Evolutionary conservation across 1,140 invertebrate species (phyloP).

Genomic region (Drosophila sproati): DNA sequence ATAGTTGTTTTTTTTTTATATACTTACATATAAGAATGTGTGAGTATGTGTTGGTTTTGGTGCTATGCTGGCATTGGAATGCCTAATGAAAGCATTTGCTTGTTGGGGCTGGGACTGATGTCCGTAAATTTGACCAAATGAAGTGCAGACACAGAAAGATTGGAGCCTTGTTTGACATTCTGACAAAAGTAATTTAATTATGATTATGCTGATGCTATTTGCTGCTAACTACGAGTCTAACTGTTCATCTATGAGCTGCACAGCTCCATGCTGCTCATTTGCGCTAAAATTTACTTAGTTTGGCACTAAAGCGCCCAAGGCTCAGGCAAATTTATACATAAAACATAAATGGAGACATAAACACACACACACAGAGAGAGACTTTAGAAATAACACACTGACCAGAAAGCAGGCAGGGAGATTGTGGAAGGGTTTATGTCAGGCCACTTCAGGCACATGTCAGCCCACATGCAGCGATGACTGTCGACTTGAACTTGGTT

Average conservation of each 20-base stretch:
- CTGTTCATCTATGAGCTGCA: conserved; percentile 45
- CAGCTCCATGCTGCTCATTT: conserved; percentile 67
- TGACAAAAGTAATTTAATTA: conserved; percentile 82
- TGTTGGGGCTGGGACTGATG: conserved; percentile 26
- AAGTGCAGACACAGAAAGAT: conserved; percentile 50
- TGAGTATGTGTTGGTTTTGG: conserved; percentile 15
- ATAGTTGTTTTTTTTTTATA: conserved; percentile 41
- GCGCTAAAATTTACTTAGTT: conserved; percentile 76
- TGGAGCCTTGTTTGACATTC: conserved; percentile 66
- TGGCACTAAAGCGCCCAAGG: conserved; percentile 74
- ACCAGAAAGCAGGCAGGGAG: conserved; percentile 14
- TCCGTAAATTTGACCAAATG: conserved; percentile 75
- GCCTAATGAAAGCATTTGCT: conserved; percentile 68
- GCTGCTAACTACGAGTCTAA: conserved; percentile 52
- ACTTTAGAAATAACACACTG: conserved; percentile 7
- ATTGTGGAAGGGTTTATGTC: background rate
- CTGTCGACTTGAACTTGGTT: conserved; percentile 41
- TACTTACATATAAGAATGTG: conserved; percentile 26
- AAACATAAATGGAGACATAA: conserved; percentile 68
- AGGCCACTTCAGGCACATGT: conserved; percentile 20
- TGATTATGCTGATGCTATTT: conserved; percentile 69
- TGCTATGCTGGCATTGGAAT: conserved; percentile 54
- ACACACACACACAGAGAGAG: background rate
- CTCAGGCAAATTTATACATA: conserved; percentile 72
- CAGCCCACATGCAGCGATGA: conserved; percentile 46